Evolutionary conservation across 92 coral and sea anemone genomes (phyloP), one percentile per base, ranked within the genome.

Genomic region (Epizoanthus stellaris): DNA sequence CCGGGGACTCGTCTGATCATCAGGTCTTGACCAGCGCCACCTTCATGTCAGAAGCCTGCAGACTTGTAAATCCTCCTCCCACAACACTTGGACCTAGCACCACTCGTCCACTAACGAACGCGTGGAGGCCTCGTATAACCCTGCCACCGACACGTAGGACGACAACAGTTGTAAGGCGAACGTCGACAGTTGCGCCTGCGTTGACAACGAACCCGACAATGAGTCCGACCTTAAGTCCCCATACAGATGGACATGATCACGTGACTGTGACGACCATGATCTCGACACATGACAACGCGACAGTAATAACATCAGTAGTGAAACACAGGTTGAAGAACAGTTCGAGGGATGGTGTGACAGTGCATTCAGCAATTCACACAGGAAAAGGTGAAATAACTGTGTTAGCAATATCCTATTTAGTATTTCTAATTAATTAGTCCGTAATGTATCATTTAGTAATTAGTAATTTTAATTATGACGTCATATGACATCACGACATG

Each of bases 241-340:
- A 61, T 61, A 82, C 59, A 11, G 91, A 62, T 58, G 72, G 57
- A n/a, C 61, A 62, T 79, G 83, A 90, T 88, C 95, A 86, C 90
- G 98, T 94, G 85, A 90, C 95, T 69, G 89, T 94, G 77, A 94
- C 98, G 61, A 94, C 98, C 13, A 92, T 94, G 67, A 94, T 94
- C 74, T 86, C 98, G 70, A 90, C 93, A 52, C 87, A 87, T 56
- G 86, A 85, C 70, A 94, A 94, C 88, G 86, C 91, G 71, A 94
- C 95, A 63, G 80, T 85, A 69, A 95, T 94, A 81, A 94, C 95
- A 80, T 94, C 98, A 23, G 92, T 92, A 63, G 87, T 94, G 21
- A 92, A 88, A 79, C 98, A 94, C 81, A 90, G 70, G 58, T 34
- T 87, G 67, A 88, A 82, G 71, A 94, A 88, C 73, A 92, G 87